A percentile compares a stretch with the other conserved stretches of the same genome.
Conservation (phyloP, 2,888 invertebrate genomes). For the Platycnemis pennipes region DNA sequence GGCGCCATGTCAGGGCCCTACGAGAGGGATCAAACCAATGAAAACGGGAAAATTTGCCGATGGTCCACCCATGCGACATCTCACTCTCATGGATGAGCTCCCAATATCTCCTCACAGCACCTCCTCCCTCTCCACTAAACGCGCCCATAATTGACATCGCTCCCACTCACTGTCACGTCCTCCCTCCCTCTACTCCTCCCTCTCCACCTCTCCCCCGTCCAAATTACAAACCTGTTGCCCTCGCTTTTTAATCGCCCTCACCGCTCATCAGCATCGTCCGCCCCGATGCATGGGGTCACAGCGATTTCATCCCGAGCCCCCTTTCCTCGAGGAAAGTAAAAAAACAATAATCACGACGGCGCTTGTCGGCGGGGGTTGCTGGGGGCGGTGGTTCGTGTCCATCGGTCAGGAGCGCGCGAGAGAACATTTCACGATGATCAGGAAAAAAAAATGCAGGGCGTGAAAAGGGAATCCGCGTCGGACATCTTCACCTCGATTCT, state of each 20-base stretch:
- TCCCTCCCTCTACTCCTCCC: neutral
- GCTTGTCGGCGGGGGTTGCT: no score
- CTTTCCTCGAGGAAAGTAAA: no score
- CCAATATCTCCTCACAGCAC: neutral
- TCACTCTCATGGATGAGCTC: neutral
- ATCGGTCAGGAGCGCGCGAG: no score
- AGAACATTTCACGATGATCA: neutral
- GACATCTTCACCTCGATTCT: conserved; percentile 22
- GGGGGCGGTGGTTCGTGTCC: no score
- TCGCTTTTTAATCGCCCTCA: conserved; percentile 6
- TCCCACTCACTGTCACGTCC: neutral
- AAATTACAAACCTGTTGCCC: conserved; percentile 8
- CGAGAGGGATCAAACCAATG: neutral
- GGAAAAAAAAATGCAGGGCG: neutral
- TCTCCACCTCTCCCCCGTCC: neutral
- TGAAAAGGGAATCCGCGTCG: neutral
- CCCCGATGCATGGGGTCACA: neutral
- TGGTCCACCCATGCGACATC: neutral
- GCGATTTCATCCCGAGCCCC: neutral
- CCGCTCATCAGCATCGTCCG: neutral
- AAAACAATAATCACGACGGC: no score
- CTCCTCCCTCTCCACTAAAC: neutral
- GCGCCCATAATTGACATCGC: conserved; percentile 3
- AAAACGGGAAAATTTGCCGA: neutral
- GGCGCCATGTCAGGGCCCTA: no score